Base-by-base conservation (phyloP, 1,140 invertebrate species). In the Temnothorax longispinosus region DNA sequence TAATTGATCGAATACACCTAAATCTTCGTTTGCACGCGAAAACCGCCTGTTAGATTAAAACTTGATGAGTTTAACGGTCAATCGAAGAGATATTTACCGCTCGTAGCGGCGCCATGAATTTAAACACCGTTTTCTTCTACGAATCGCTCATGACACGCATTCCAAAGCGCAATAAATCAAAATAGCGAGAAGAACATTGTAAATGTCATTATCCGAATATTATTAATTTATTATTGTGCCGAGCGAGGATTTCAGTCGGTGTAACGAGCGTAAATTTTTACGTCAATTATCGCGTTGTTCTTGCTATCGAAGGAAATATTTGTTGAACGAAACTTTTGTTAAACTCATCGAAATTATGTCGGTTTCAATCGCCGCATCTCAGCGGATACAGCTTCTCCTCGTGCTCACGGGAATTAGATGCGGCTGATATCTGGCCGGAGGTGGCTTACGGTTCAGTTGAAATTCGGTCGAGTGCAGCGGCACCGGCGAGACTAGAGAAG, bases 391-490 rank as follows among this genome's bases (percentile, higher is more conserved):
- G 27, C 35, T 65, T 58, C 60, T 27, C 35, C 15, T 8, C 13
- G 35, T 6, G 5, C 21, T 18, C 47, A 8, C 58, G 11, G 27
- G 6, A 81, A 86, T 35, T 13, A 13, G 41, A 65, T 69, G 41
- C 75, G 27, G 80, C 27, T 75, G 80, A 82, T 82, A 38, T 67
- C 74, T 56, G 21, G 38, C 15, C 62, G 38, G 15, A 72, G 65
- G 21, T 82, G 50, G 18, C 58, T 88, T 77, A 64, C 72, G 85
- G 21, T 78, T 84, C 69, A 64, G 50, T 81, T 88, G 87, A 90
- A 90, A 90, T 90, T 90, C 89, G 89, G 80, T 81, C 81, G 88
- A 88, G 64, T 62, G 75, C 58, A 69, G 54, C 62, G 77, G 60
- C 60, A 69, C 58, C 74, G 32, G 4, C 38, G n/a, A 38, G 60